Base-by-base conservation (phyloP, 2,797 vertebrate genomes). In the Austrolebias charrua region DNA sequence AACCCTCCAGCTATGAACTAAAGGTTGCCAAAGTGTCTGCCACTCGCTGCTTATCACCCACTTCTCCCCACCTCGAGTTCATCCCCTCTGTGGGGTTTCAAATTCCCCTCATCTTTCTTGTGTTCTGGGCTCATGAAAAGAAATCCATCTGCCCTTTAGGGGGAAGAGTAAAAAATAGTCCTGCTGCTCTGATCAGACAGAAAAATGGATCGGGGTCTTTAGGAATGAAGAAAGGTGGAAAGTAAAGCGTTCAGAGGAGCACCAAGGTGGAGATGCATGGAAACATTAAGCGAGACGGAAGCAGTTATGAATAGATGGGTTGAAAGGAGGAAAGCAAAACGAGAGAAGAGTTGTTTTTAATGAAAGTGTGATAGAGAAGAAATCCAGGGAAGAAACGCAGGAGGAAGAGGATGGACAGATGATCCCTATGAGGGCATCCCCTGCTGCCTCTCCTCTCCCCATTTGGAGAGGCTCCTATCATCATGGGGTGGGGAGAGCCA, bases 111-210 rank as follows among this genome's bases (percentile, higher is more conserved):
- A 83, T 89, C 86, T 66, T 84, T 88, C 82, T 87, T 84, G 48
- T 73, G 84, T 83, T 78, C 68, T 59, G 62, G 75, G 53, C 76
- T 83, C 84, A 87, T 82, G 82, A 87, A 88, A 86, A 86, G 69
- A 88, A 88, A 89, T 89, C 70, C 73, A 73, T 81, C 80, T 90
- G 84, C 81, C 86, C 89, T 90, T 89, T 85, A 77, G 86, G 62
- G 66, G 69, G 66, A 79, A 65, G 70, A 78, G 78, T 86, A 84
- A 86, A 85, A 88, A 80, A 84, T 84, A 71, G 77, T 83, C 69
- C 65, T 68, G 76, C 63, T 69, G 76, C 73, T 76, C 77, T 75
- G 80, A 85, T 71, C 76, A 73, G 86, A 90, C 83, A 86, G 80
- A 83, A 66, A 75, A 80, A 82, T 68, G 50, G 71, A 86, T 83